A percentile compares a stretch with the other conserved stretches of the same genome.
Conservation (phyloP, 1,140 invertebrate species). For the Euwallacea fornicatus region DNA sequence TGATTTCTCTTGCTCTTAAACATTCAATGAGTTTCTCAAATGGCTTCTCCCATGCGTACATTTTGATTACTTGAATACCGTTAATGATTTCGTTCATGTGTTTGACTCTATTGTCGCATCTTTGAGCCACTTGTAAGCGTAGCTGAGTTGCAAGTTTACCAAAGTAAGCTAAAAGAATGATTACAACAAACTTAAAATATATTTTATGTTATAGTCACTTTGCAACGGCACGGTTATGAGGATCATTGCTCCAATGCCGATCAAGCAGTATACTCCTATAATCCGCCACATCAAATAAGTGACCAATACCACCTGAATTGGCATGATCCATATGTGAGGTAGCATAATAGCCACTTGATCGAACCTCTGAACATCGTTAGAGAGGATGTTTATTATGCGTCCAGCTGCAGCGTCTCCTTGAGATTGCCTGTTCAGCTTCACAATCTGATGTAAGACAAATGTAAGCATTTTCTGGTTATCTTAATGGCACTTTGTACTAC, state of each 20-base stretch:
- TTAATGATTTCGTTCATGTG: conserved; percentile 80
- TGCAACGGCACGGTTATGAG: conserved; percentile 68
- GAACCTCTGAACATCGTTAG: conserved; percentile 75
- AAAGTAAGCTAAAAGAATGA: conserved; percentile 53
- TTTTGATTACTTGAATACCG: conserved; percentile 77
- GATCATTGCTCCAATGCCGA: conserved; percentile 66
- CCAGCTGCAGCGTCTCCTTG: conserved; percentile 73
- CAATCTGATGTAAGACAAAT: conserved; percentile 52
- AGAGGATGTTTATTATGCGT: conserved; percentile 81
- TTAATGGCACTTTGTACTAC: conserved; percentile 49
- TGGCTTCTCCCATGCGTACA: conserved; percentile 78
- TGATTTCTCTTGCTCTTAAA: conserved; percentile 65
- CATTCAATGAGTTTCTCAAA: conserved; percentile 62
- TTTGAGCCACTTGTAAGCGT: conserved; percentile 59
- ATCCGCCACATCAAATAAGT: conserved; percentile 69
- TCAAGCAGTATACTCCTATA: conserved; percentile 68
- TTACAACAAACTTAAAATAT: neutral
- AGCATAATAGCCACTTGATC: conserved; percentile 64
- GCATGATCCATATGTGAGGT: conserved; percentile 70
- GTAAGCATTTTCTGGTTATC: neutral
- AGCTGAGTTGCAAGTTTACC: conserved; percentile 59
- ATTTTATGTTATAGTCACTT: conserved; percentile 52
- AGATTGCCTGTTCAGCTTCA: conserved; percentile 65
- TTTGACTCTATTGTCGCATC: conserved; percentile 73
- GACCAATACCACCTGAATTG: conserved; percentile 63